Evolutionary conservation across 1,140 invertebrate genomes (phyloP), one percentile per base, ranked within the genome.

Genomic region (Drosophila baimaii): DNA sequence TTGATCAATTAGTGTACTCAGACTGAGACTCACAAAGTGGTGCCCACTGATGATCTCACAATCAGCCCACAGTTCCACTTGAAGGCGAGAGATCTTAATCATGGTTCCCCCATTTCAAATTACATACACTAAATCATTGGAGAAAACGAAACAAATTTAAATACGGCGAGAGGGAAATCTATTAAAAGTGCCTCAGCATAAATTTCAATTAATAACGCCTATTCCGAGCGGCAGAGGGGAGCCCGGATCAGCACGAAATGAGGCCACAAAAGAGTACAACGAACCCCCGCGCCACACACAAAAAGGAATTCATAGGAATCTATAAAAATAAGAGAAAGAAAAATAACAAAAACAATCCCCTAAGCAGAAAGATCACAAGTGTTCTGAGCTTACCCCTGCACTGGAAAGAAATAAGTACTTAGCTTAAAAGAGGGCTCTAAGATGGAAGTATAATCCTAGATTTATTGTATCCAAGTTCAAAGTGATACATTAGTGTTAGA

Each of bases 191-290:
- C 44, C 61, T 77, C 84, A 81, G 84, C 84, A 88, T 89, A 89
- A 89, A 89, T 89, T 84, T 89, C 80, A 89, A 89, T 89, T 89
- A 89, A 84, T 88, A 66, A 86, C 70, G 83, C 80, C 83, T 79
- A 71, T 81, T 68, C 73, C 73, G 13, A 33, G 25, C 39, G 46
- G 5, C 31, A 54, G 61, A 55, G 66, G 21, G 21, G 41, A 71
- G 19, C 13, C 29, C 27, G 31, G 43, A 58, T 71, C 65, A 35
- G 21, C 27, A 13, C 66, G 35, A 71, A 72, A 72, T 58, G 52
- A 71, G 69, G 69, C 52, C 69, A 72, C 66, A 57, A 23, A 71
- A 72, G 73, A 76, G 65, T 72, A 72, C 79, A 63, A 78, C 65
- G 83, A 86, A 86, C 82, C 79, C 62, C 77, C 73, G 41, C 64